These are phyloP conservation scores for Cnemophilus loriae DNA, from an alignment of 2,113 vertebrate species.

Conservation along the genomic window DNA sequence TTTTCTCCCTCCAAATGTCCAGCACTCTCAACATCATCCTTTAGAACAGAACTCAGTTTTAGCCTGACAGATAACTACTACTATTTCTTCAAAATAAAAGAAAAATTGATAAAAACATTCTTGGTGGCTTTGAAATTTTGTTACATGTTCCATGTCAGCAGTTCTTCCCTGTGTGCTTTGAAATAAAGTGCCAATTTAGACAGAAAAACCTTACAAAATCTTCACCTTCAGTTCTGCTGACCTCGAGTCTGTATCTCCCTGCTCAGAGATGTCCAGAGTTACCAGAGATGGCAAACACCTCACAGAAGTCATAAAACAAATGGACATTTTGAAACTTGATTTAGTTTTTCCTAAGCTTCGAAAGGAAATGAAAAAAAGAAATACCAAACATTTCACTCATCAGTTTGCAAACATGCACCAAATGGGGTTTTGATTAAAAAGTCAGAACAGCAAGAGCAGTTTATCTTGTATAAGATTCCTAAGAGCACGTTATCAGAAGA, in stretches of 20 bases:
- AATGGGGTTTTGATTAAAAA: background rate
- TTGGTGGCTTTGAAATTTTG: background rate
- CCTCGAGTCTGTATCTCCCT: background rate
- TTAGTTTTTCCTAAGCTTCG: background rate
- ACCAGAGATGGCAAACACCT: background rate
- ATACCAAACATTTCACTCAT: background rate
- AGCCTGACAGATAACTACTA: background rate
- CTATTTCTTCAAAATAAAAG: background rate
- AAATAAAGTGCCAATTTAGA: background rate
- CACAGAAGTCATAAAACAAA: background rate
- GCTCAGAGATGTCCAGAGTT: background rate
- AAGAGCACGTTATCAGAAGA: background rate
- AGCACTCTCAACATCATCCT: background rate
- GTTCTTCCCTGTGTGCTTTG: background rate
- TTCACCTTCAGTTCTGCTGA: background rate
- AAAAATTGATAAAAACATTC: background rate
- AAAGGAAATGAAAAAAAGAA: background rate
- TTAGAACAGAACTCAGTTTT: background rate
- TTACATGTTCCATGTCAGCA: background rate
- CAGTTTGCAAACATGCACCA: background rate
- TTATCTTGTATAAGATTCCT: background rate
- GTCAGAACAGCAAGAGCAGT: background rate
- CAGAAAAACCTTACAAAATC: background rate
- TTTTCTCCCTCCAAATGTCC: background rate
- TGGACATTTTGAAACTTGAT: background rate